phyloP scores from a whole-genome alignment of 2,113 vertebrate genomes.

The Sterrhoptilus dennistouni region DNA sequence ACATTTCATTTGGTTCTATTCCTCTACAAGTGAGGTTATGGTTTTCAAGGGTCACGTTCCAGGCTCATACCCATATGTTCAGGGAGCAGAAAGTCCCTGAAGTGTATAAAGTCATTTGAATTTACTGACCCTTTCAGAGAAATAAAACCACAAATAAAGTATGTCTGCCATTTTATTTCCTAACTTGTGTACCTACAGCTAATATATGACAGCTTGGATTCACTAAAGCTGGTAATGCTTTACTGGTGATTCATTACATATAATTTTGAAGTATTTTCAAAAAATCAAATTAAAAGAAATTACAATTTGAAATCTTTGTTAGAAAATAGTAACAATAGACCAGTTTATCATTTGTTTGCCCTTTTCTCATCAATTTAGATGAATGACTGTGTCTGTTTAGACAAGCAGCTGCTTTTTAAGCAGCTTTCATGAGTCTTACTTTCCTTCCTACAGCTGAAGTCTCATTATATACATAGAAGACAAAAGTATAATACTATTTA shows the following conservation, averaged over 20 bases:
- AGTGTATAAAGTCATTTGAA: background rate
- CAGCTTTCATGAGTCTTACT: background rate
- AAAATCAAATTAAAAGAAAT: background rate
- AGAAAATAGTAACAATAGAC: background rate
- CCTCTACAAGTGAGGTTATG: background rate
- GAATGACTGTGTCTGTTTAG: background rate
- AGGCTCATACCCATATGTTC: constrained; percentile 32
- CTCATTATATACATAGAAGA: background rate
- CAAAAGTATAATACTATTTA: background rate
- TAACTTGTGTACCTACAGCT: background rate
- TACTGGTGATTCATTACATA: background rate
- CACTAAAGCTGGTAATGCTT: background rate
- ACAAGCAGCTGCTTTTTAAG: background rate
- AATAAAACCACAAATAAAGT: background rate
- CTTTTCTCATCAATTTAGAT: background rate
- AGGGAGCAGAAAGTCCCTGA: background rate
- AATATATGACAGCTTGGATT: background rate
- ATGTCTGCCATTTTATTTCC: background rate
- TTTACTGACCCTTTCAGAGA: background rate
- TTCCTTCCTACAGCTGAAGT: background rate
- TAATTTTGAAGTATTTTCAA: background rate
- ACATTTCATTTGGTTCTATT: background rate
- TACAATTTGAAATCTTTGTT: background rate
- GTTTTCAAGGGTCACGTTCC: constrained; percentile 2
- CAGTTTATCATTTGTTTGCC: background rate